These are phyloP conservation scores for Chaetophractus vellerosus DNA, from an alignment of 2,797 vertebrate species.

Conservation along the genomic window DNA sequence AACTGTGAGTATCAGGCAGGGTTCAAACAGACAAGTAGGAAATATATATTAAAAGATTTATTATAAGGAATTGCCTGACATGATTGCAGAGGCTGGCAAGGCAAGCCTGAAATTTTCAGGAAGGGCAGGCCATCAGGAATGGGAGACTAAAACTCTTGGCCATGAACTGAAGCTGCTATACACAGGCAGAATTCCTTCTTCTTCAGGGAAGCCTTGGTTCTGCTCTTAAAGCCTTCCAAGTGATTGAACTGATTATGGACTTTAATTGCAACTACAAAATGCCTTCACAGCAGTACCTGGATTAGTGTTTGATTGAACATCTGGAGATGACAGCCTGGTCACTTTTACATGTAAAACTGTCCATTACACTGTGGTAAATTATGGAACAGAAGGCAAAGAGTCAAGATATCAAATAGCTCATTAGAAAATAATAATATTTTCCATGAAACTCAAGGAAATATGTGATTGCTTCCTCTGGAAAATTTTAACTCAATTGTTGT, in stretches of 20 bases:
- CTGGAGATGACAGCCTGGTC: not conserved
- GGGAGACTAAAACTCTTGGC: not conserved
- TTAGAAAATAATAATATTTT: not conserved
- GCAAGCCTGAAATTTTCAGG: not conserved
- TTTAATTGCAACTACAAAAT: conserved; percentile 40
- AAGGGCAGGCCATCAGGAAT: not conserved
- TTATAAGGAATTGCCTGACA: not conserved
- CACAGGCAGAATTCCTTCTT: not conserved
- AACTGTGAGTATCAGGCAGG: not conserved
- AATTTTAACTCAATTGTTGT: not conserved
- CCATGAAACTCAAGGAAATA: not conserved
- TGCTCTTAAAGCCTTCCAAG: not conserved
- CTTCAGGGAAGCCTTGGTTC: not conserved
- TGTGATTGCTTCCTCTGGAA: not conserved
- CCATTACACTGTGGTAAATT: not conserved
- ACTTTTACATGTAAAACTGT: not conserved
- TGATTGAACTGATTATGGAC: not conserved
- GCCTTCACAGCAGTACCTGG: not conserved
- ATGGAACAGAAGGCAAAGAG: not conserved
- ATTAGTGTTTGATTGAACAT: not conserved
- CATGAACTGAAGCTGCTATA: not conserved
- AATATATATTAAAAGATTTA: not conserved
- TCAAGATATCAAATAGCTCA: not conserved
- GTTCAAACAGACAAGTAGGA: conserved; percentile 22
- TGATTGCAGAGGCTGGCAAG: not conserved